A percentile compares a stretch with the other conserved stretches of the same genome.
Evolutionary conservation across 2,888 invertebrate genomes (phyloP).

Genomic region (Acronicta leporina): DNA sequence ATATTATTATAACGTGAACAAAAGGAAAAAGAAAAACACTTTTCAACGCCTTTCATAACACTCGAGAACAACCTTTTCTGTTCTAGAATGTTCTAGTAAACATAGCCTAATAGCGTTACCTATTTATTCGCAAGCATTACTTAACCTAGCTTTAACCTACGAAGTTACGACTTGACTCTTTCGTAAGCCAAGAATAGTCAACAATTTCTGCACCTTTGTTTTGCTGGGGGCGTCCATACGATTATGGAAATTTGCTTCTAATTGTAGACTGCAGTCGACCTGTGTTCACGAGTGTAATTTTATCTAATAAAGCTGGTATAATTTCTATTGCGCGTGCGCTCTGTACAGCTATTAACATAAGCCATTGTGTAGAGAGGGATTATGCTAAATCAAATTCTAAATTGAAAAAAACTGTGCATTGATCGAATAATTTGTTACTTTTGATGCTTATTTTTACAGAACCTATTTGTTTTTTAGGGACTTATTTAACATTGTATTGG

Average conservation of each 20-base stretch:
- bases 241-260: slow-evolving; percentile 47
- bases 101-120: slow-evolving; percentile 2
- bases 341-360: background rate
- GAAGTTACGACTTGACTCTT: slow-evolving; percentile 38
- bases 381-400: background rate
- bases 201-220: slow-evolving; percentile 45
- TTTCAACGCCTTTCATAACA: too few species aligned
- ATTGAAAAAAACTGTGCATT: too few species aligned
- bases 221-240: slow-evolving; percentile 43
- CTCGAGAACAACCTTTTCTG: slow-evolving; percentile 6
- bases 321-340: background rate
- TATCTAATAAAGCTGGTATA: slow-evolving; percentile 15
- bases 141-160: slow-evolving; percentile 44
- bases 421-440: too few species aligned
- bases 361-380: too few species aligned
- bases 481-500: too few species aligned
- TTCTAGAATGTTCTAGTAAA: background rate
- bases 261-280: slow-evolving; percentile 31
- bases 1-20: too few species aligned
- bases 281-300: slow-evolving; percentile 12
- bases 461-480: too few species aligned
- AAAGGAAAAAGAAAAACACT: background rate
- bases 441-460: too few species aligned
- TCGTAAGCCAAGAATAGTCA: slow-evolving; percentile 35
- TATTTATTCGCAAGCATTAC: slow-evolving; percentile 25